Base-by-base conservation (phyloP, 2,888 invertebrate genomes). In the Boloria selene region DNA sequence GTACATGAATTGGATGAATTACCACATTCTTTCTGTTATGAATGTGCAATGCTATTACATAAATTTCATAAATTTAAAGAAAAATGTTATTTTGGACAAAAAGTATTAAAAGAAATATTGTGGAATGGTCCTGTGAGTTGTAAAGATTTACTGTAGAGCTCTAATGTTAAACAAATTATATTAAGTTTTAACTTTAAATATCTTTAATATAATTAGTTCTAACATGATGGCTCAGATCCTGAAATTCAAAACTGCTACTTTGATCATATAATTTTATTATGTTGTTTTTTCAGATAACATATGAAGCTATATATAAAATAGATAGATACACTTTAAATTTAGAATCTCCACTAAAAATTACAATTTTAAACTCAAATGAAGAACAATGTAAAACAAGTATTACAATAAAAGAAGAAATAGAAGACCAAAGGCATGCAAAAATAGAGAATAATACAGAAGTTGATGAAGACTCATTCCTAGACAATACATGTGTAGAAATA, bases 41-140 rank as follows among this genome's bases (percentile, higher is more conserved):
- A 88, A 71, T 89, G 89, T 75, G 83, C 87, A 0, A 77, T 79
- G 6, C 69, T 86, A 60, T 74, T 89, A 2, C 80, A 86, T 61
- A 89, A 88, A 71, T 88, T 81, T 63, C 83, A 89, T 70, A 84
- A 83, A 61, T 89, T 89, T 65, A 86, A 86, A 62, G 86, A 88
- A 69, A 88, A 87, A 70, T 88, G 89, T 61, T 79, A 77, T 60
- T 76, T 72, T 0, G 87, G 84, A 1, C 82, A 80, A 64, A 81
- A 82, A 65, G 72, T 79, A 18, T 76, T 89, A 0, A 76, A 78
- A 66, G 84, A 86, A 58, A 69, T 88, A 42, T 70, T 81, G 42
- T 79, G 81, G 78, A 79, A 76, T 70, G 85, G 83, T 50, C 78
- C 80, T 53, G 89, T 89, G 72, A 81, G 87, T 83, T 18, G 7